phyloP scores from a whole-genome alignment of 2,113 vertebrate species.

The Haemorhous mexicanus region DNA sequence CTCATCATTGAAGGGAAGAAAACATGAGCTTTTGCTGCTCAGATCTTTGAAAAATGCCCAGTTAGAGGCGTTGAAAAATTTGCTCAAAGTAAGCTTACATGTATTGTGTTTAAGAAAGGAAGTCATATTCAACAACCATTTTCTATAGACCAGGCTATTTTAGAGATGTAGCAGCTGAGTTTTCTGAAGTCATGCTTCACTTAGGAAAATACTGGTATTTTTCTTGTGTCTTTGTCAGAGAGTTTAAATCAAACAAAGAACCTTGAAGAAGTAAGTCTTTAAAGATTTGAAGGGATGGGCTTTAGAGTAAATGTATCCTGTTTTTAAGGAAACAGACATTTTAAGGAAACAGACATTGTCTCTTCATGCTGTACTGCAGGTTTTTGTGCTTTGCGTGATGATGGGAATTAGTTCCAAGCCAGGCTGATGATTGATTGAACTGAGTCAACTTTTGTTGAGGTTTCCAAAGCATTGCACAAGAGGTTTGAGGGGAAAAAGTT shows the following conservation, averaged over 20 bases:
- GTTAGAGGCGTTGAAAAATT: neutral
- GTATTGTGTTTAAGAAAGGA: neutral
- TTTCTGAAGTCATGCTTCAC: neutral
- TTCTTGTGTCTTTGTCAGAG: neutral
- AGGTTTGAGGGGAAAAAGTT: constrained; percentile 9
- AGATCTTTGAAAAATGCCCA: neutral
- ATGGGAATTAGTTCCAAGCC: neutral
- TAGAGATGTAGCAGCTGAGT: neutral
- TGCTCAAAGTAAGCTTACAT: neutral
- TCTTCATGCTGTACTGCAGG: neutral
- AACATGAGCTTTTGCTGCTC: neutral
- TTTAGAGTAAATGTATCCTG: neutral
- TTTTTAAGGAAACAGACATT: neutral
- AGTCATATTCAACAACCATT: neutral
- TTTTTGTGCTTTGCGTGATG: neutral
- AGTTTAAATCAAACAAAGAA: neutral
- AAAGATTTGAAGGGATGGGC: neutral
- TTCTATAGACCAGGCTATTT: neutral
- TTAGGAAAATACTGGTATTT: neutral
- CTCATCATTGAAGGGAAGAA: neutral
- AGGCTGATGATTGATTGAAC: neutral
- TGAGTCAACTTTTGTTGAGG: constrained; percentile 6
- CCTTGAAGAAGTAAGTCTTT: neutral
- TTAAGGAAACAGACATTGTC: neutral
- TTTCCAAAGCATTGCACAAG: constrained; percentile 31